These are phyloP conservation scores for Gymnopithys bicolor DNA, from an alignment of 2,797 vertebrate species.

Conservation along the genomic window DNA sequence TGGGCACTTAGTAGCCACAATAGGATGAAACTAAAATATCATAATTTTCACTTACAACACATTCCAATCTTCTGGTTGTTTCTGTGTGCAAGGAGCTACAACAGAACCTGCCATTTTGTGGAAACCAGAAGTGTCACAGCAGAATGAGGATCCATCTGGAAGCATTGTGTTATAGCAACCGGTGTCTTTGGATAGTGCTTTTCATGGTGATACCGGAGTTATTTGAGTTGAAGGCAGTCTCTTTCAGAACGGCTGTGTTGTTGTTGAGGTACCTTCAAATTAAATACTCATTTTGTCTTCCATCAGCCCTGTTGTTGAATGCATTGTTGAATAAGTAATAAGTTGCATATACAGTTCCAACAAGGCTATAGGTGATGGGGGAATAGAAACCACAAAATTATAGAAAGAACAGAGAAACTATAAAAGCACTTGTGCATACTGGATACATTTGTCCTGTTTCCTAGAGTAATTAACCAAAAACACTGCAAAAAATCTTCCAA, in stretches of 20 bases:
- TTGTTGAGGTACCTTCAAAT: not conserved
- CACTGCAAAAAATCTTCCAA: not conserved
- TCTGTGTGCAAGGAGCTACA: not conserved
- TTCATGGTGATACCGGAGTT: not conserved
- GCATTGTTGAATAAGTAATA: not conserved
- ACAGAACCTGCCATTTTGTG: not conserved
- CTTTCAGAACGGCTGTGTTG: not conserved
- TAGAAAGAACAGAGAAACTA: not conserved
- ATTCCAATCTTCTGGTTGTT: not conserved
- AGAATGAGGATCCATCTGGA: not conserved
- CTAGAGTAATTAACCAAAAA: not conserved
- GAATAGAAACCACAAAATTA: not conserved
- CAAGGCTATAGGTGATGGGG: not conserved
- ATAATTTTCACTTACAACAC: not conserved
- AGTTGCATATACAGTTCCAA: not conserved
- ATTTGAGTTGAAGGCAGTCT: not conserved
- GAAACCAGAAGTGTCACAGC: not conserved
- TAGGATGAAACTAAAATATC: not conserved
- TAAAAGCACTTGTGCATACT: not conserved
- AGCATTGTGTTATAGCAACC: accelerated
- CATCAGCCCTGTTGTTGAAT: not conserved
- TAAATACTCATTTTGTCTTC: not conserved
- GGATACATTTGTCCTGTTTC: not conserved
- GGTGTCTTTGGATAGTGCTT: not conserved
- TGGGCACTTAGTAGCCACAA: not conserved